phyloP scores from a whole-genome alignment of 2,113 vertebrate genomes.

The Oryzias woworae region DNA sequence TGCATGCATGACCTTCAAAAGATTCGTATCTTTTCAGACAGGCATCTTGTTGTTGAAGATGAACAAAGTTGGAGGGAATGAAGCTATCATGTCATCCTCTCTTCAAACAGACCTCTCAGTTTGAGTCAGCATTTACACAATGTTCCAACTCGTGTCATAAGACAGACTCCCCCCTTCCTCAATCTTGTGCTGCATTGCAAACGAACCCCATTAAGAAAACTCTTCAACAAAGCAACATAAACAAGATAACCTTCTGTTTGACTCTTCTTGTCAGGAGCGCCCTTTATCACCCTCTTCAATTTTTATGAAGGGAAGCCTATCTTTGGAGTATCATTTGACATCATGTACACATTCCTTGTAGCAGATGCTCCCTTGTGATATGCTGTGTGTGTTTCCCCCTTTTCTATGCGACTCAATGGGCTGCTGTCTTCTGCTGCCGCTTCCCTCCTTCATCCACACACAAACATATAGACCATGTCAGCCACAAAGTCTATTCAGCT shows the following conservation, averaged over 20 bases:
- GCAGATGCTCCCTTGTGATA: slow-evolving; percentile 78
- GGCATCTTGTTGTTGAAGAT: slow-evolving; percentile 35
- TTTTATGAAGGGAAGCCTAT: slow-evolving; percentile 70
- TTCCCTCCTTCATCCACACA: slow-evolving; percentile 46
- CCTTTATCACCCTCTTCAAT: slow-evolving; percentile 56
- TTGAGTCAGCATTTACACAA: slow-evolving; percentile 62
- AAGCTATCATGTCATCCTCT: slow-evolving; percentile 35
- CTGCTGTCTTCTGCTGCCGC: slow-evolving; percentile 67
- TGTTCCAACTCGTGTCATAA: slow-evolving; percentile 65
- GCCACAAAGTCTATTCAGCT: slow-evolving; percentile 71
- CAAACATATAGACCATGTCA: slow-evolving; percentile 73
- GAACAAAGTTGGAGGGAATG: slow-evolving; percentile 25
- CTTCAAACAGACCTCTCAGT: slow-evolving; percentile 36
- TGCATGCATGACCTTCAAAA: slow-evolving; percentile 42
- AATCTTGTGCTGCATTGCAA: slow-evolving; percentile 35
- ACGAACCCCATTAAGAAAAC: slow-evolving; percentile 58
- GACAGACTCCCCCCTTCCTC: slow-evolving; percentile 35
- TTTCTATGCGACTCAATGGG: slow-evolving; percentile 65
- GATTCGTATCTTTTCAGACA: slow-evolving; percentile 43
- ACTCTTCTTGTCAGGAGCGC: slow-evolving; percentile 53
- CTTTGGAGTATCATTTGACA: slow-evolving; percentile 77
- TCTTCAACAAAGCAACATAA: slow-evolving; percentile 55
- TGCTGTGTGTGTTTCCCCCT: slow-evolving; percentile 70
- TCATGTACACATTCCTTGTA: slow-evolving; percentile 76
- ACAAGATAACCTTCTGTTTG: slow-evolving; percentile 61